phyloP scores from a whole-genome alignment of 2,113 vertebrate species.

The Antidorcas marsupialis region DNA sequence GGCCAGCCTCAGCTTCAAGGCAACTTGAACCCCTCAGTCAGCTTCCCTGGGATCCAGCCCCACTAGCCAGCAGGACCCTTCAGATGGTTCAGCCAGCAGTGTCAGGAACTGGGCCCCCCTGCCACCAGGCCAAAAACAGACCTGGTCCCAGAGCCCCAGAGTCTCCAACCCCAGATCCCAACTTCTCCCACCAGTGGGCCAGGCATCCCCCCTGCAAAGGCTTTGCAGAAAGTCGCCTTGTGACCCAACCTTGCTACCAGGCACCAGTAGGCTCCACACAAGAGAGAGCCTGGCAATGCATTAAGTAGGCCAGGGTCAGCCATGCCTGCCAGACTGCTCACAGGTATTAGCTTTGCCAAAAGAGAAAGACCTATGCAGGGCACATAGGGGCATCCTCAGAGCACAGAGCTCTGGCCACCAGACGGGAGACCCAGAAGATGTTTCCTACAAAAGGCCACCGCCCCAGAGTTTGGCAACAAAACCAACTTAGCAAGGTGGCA shows the following conservation, averaged over 20 bases:
- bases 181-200: background rate
- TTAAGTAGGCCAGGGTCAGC: background rate
- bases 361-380: background rate
- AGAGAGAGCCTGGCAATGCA: background rate
- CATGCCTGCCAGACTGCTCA: background rate
- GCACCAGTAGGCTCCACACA: background rate
- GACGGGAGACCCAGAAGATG: fast-evolving
- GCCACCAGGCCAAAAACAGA: background rate
- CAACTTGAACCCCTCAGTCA: background rate
- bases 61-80: background rate
- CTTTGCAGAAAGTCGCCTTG: background rate
- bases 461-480: background rate
- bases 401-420: background rate
- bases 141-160: background rate
- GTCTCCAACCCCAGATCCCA: background rate
- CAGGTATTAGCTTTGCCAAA: background rate
- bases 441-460: background rate
- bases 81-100: background rate
- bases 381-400: background rate
- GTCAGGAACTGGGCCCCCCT: background rate
- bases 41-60: background rate
- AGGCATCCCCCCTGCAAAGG: fast-evolving
- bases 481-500: background rate
- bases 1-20: background rate
- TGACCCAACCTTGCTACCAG: background rate